phyloP scores from a whole-genome alignment of 2,888 invertebrate genomes.

The Gerris lacustris region DNA sequence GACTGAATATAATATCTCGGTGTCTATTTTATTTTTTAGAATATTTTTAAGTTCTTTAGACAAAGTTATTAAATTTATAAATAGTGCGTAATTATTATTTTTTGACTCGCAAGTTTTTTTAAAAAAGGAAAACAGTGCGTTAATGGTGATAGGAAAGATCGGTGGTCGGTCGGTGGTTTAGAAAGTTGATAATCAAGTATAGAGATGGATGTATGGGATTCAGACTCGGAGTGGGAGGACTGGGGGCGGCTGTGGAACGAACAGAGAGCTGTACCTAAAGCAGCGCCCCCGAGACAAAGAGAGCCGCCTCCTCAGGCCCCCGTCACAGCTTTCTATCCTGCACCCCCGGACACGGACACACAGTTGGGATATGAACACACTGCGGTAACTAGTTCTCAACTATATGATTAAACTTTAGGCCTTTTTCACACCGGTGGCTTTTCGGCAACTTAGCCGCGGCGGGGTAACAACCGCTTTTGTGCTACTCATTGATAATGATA shows the following conservation, averaged over 20 bases:
- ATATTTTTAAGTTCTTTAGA: no score
- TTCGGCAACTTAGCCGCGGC: background rate
- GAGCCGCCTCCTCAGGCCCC: slow-evolving; percentile 22
- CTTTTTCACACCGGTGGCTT: background rate
- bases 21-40: no score
- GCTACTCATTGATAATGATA: no score
- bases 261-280: slow-evolving; percentile 34
- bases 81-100: no score
- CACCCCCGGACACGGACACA: slow-evolving; percentile 37
- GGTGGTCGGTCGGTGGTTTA: no score
- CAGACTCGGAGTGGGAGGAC: slow-evolving; percentile 50
- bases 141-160: no score
- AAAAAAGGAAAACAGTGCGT: no score
- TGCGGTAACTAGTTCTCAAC: slow-evolving; percentile 19
- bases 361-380: slow-evolving; percentile 27
- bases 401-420: background rate
- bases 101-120: no score
- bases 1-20: no score
- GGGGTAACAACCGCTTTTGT: background rate
- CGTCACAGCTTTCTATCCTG: slow-evolving; percentile 45
- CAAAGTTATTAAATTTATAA: no score
- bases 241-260: slow-evolving; percentile 44
- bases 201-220: slow-evolving; percentile 38
- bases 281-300: slow-evolving; percentile 20
- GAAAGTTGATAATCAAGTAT: no score